A percentile compares a stretch with the other conserved stretches of the same genome.
phyloP scores from a whole-genome alignment of 2,888 invertebrate genomes.

The Dilophus febrilis region DNA sequence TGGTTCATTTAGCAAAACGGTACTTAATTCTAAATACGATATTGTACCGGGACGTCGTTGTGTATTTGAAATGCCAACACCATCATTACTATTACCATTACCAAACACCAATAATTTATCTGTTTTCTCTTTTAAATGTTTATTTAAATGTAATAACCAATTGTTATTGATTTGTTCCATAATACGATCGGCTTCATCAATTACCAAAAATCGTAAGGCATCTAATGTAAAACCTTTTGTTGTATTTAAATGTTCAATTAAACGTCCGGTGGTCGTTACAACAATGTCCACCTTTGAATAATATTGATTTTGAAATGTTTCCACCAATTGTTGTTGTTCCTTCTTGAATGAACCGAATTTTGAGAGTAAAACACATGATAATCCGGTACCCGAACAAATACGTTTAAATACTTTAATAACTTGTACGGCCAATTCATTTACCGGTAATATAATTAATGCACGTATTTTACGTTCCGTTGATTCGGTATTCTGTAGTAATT shows the following conservation, averaged over 20 bases:
- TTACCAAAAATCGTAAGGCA: slow-evolving; percentile 59
- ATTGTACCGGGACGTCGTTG: slow-evolving; percentile 23
- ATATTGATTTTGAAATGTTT: slow-evolving; percentile 27
- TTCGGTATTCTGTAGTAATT: slow-evolving; percentile 39
- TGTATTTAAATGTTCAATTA: slow-evolving; percentile 78
- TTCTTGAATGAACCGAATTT: slow-evolving; percentile 47
- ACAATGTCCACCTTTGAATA: slow-evolving; percentile 55
- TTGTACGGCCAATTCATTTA: slow-evolving; percentile 79
- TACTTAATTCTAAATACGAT: slow-evolving; percentile 20
- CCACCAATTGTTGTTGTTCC: slow-evolving; percentile 48
- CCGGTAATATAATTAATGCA: slow-evolving; percentile 83
- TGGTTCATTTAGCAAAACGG: slow-evolving; percentile 27
- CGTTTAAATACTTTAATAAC: slow-evolving; percentile 67
- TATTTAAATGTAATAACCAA: slow-evolving; percentile 71
- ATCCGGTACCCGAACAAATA: slow-evolving; percentile 45
- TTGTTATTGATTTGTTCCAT: slow-evolving; percentile 83
- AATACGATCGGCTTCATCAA: slow-evolving; percentile 95
- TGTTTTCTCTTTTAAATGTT: slow-evolving; percentile 36
- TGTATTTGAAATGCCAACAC: too few relatives aligned
- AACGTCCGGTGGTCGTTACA: slow-evolving; percentile 81
- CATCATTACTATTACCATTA: slow-evolving; percentile 15
- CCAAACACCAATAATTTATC: slow-evolving; percentile 34
- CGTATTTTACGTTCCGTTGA: slow-evolving; percentile 49
- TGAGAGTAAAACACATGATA: slow-evolving; percentile 53
- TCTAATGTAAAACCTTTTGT: slow-evolving; percentile 63